phyloP scores from a whole-genome alignment of 2,888 invertebrate genomes.

The Cistogaster globosa region DNA sequence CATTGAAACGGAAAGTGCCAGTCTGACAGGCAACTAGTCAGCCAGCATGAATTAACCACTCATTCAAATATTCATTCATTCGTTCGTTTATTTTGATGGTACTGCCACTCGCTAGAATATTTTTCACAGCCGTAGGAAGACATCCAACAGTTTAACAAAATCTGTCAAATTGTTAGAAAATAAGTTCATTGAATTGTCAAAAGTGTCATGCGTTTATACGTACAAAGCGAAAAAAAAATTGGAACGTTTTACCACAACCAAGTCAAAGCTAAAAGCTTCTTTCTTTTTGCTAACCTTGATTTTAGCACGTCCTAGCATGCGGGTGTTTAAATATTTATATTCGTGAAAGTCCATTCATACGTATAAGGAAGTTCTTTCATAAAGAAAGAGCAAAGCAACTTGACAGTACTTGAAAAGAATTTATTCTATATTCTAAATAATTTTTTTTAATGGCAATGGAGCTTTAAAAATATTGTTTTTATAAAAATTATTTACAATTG shows the following conservation, averaged over 20 bases:
- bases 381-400: not conserved
- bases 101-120: conserved; percentile 43
- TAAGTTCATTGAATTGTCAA: conserved; percentile 69
- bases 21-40: conserved; percentile 41
- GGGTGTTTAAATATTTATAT: conserved; percentile 67
- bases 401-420: conserved; percentile 27
- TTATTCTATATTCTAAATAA: not conserved
- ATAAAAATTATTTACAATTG: too few relatives aligned
- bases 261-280: conserved; percentile 12
- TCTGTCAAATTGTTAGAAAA: conserved; percentile 64
- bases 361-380: not conserved
- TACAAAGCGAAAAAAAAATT: not conserved
- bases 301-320: conserved; percentile 69
- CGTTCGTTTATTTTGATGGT: conserved; percentile 29
- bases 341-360: conserved; percentile 30
- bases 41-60: conserved; percentile 64
- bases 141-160: conserved; percentile 68
- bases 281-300: conserved; percentile 62
- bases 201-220: conserved; percentile 63
- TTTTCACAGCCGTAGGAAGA: conserved; percentile 37
- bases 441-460: not conserved
- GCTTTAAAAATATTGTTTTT: too few relatives aligned
- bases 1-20: conserved; percentile 70
- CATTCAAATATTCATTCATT: conserved; percentile 40
- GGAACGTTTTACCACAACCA: conserved; percentile 29